phyloP scores from a whole-genome alignment of 2,888 invertebrate species.

The Ischnura elegans region DNA sequence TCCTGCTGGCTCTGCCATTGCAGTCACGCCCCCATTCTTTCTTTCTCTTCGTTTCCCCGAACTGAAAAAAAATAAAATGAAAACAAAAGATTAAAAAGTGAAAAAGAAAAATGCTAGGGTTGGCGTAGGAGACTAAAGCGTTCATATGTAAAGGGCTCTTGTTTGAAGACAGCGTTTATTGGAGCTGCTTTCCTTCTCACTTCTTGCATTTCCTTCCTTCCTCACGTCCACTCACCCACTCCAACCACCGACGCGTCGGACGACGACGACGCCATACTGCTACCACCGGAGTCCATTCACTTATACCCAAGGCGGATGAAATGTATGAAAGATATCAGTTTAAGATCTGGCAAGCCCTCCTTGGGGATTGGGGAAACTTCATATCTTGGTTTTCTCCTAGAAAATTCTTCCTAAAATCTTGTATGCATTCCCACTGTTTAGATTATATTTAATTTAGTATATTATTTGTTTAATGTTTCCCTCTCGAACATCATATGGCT shows the following conservation, averaged over 20 bases:
- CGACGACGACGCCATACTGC: too few species aligned
- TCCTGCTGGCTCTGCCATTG: background rate
- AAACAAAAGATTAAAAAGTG: background rate
- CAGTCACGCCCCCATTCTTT: constrained; percentile 19
- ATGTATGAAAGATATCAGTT: too few species aligned
- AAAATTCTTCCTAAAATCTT: too few species aligned
- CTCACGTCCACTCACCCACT: background rate
- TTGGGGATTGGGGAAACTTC: too few species aligned
- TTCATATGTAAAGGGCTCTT: constrained; percentile 51
- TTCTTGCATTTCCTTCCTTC: background rate
- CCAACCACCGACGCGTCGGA: too few species aligned
- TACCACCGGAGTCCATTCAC: background rate
- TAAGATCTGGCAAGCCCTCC: too few species aligned
- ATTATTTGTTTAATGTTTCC: too few species aligned
- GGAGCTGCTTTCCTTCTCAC: constrained; percentile 13
- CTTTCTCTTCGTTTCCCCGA: background rate
- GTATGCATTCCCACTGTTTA: too few species aligned
- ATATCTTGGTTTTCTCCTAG: too few species aligned
- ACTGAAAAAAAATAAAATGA: background rate
- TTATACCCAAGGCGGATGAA: background rate
- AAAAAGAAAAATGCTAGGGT: background rate
- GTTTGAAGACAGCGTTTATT: constrained; percentile 57
- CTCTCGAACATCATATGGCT: too few species aligned
- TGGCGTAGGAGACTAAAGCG: constrained; percentile 34
- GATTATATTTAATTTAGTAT: too few species aligned